phyloP scores from a whole-genome alignment of 1,140 invertebrate species.

The Cardiocondyla obscurior region DNA sequence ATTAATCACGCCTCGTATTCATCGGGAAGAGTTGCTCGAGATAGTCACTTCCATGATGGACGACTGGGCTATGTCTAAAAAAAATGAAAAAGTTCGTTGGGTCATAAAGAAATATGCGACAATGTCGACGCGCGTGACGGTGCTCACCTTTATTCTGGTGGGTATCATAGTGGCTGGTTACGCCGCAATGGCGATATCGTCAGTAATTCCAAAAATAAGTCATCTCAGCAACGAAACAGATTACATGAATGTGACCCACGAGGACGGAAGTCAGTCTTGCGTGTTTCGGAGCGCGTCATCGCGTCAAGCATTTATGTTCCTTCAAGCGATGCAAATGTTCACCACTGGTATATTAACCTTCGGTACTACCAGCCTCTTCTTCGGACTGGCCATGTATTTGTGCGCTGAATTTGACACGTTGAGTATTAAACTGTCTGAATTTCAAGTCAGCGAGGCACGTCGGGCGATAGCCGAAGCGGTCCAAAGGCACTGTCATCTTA shows the following conservation, averaged over 20 bases:
- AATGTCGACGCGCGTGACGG: slow-evolving; percentile 27
- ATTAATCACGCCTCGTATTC: slow-evolving; percentile 17
- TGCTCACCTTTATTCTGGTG: slow-evolving; percentile 20
- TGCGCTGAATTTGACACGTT: slow-evolving; percentile 45
- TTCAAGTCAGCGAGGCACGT: background rate
- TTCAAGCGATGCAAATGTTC: slow-evolving; percentile 44
- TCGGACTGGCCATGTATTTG: slow-evolving; percentile 47
- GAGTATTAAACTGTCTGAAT: slow-evolving; percentile 11
- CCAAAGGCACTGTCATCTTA: slow-evolving; percentile 41
- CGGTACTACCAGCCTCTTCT: slow-evolving; percentile 64
- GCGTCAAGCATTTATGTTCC: background rate
- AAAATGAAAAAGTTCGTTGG: background rate
- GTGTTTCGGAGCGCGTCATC: background rate
- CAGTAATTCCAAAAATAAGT: background rate
- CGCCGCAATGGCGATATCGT: background rate
- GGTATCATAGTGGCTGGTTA: slow-evolving; percentile 23
- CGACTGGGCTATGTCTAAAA: slow-evolving; percentile 10
- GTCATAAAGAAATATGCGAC: slow-evolving; percentile 34
- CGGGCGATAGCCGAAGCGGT: slow-evolving; percentile 18
- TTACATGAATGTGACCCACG: background rate
- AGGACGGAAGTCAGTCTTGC: background rate
- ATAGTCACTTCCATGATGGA: slow-evolving; percentile 24
- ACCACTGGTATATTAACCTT: slow-evolving; percentile 39
- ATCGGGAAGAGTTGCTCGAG: slow-evolving; percentile 23
- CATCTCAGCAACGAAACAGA: background rate